Evolutionary conservation across 2,797 vertebrate genomes (phyloP).

Genomic region (Choloepus didactylus): DNA sequence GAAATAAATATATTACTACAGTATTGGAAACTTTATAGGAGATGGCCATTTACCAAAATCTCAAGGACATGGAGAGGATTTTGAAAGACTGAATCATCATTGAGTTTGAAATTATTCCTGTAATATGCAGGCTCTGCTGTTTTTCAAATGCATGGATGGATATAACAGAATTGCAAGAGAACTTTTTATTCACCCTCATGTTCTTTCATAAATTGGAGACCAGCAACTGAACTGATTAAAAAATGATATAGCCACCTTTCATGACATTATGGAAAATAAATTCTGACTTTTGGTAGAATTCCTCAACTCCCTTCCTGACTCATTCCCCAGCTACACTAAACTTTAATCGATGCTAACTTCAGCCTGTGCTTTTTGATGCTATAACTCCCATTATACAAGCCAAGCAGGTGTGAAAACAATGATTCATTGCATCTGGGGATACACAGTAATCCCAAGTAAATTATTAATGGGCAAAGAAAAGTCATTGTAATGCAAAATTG

Average conservation of each 20-base stretch:
- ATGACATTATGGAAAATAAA: not conserved
- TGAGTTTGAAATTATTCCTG: not conserved
- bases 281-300: not conserved
- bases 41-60: not conserved
- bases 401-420: not conserved
- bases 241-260: not conserved
- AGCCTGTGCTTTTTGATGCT: not conserved
- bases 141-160: not conserved
- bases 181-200: not conserved
- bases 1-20: not conserved
- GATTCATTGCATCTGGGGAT: not conserved
- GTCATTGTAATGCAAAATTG: not conserved
- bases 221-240: not conserved
- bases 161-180: not conserved
- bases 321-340: not conserved
- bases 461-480: not conserved
- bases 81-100: not conserved
- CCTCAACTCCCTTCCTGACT: not conserved
- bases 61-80: not conserved
- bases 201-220: not conserved
- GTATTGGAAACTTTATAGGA: not conserved
- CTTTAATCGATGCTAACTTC: not conserved
- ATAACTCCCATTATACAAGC: not conserved
- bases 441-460: not conserved
- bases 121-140: accelerated